Base-by-base conservation (phyloP, 2,113 vertebrate genomes). In the Sorex araneus region DNA sequence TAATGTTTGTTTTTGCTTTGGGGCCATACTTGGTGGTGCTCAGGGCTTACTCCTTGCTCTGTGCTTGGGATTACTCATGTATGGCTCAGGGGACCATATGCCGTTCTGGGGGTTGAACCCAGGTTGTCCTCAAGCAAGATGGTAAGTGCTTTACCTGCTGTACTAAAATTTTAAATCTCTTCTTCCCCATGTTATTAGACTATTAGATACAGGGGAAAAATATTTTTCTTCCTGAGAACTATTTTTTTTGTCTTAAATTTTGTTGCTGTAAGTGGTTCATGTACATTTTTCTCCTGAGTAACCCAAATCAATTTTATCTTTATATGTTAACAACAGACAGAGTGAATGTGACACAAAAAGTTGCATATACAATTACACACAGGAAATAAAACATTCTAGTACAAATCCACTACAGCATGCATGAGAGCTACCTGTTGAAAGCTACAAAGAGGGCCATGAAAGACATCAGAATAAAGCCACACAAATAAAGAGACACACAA, bases 221-320 rank as follows among this genome's bases (percentile, higher is more conserved):
- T 45, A 32, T 77, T 73, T 92, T 10, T 74, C 50, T 21, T 84
- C 1, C 47, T 23, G 47, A 78, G 27, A 43, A 6, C 4, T 91
- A 21, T 87, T 25, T 78, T 89, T 74, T 78, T 86, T 74, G 16
- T 23, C 57, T 60, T 73, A 34, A 60, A 11, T 71, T 36, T 86
- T 82, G n/a, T 21, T 75, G 28, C 21, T 4, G 69, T 85, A 18
- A 30, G 32, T 36, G 57, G 83, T 63, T 87, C 15, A 30, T 57
- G 10, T n/a, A 30, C 25, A 32, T 60, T 76, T 45, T 57, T 84
- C 70, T 81, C 70, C 74, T 70, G 18, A 36, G 70, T 36, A 86
- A 71, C 30, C 75, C 36, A 78, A 45, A 86, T 57, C 15, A 54
- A 40, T 57, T 78, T 84, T 1, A 74, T 75, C 50, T 40, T 28